Percentiles rank a stretch among this genome's conserved stretches.
These are phyloP conservation scores for Drosophila repleta DNA, from an alignment of 1,140 invertebrate genomes.

Conservation along the genomic window DNA sequence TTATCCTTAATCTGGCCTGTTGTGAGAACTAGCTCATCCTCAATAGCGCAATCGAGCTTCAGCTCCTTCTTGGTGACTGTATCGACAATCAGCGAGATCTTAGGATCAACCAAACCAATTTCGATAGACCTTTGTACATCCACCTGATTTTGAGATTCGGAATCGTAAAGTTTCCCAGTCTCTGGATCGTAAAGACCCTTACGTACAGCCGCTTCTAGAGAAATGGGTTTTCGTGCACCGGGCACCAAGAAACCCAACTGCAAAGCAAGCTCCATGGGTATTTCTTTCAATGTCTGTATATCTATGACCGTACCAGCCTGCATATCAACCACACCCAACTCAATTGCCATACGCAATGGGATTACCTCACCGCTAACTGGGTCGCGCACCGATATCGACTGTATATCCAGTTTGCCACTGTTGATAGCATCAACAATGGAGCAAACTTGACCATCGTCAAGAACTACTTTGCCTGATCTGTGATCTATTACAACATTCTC, in stretches of 20 bases:
- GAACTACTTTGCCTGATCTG: conserved; percentile 67
- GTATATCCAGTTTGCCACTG: conserved; percentile 89
- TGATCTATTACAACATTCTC: conserved; percentile 71
- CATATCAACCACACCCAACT: conserved; percentile 91
- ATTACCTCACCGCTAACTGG: conserved; percentile 89
- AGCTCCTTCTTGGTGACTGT: conserved; percentile 88
- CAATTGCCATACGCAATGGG: conserved; percentile 90
- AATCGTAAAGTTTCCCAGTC: conserved; percentile 89
- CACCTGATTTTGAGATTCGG: conserved; percentile 88
- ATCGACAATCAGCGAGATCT: conserved; percentile 93
- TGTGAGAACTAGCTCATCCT: conserved; percentile 87
- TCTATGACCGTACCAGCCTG: conserved; percentile 89
- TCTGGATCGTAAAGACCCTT: conserved; percentile 89
- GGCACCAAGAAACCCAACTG: conserved; percentile 88
- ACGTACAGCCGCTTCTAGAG: conserved; percentile 89
- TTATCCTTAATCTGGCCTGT: conserved; percentile 89
- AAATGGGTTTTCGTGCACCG: conserved; percentile 88
- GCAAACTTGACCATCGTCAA: conserved; percentile 85
- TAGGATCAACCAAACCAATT: conserved; percentile 91
- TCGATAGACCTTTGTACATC: conserved; percentile 90
- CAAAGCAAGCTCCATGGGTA: conserved; percentile 89
- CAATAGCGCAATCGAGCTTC: conserved; percentile 88
- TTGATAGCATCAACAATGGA: conserved; percentile 89
- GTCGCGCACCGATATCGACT: conserved; percentile 89
- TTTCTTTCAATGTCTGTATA: conserved; percentile 87